phyloP scores from a whole-genome alignment of 2,797 vertebrate genomes.

The Pangasius djambal region DNA sequence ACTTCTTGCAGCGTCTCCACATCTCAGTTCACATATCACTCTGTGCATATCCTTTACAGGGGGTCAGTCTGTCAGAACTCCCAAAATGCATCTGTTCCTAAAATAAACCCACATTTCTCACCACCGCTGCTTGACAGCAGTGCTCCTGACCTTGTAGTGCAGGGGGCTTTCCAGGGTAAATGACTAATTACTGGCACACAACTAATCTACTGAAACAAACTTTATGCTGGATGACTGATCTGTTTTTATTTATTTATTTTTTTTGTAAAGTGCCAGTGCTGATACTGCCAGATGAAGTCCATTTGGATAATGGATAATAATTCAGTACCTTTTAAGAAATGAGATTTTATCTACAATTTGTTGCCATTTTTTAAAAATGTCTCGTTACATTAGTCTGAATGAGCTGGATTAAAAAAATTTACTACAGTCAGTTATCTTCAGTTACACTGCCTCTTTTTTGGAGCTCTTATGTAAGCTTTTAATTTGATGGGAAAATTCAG shows the following conservation, averaged over 20 bases:
- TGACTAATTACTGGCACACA: neutral
- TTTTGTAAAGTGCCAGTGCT: neutral
- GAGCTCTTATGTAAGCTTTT: neutral
- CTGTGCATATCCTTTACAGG: constrained; percentile 25
- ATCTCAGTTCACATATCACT: constrained; percentile 32
- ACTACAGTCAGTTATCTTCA: neutral
- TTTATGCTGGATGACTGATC: neutral
- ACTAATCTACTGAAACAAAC: neutral
- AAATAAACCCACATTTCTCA: constrained; percentile 61
- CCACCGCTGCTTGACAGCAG: constrained; percentile 7
- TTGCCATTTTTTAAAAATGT: neutral
- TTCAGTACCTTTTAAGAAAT: neutral
- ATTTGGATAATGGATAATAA: neutral
- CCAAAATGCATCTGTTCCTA: constrained; percentile 39
- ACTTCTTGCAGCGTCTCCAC: neutral
- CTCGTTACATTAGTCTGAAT: neutral
- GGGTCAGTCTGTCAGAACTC: constrained; percentile 32
- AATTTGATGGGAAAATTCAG: neutral
- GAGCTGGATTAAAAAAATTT: neutral
- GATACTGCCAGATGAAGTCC: neutral
- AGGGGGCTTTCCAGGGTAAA: neutral
- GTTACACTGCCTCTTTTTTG: neutral
- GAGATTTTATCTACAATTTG: neutral
- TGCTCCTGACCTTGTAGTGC: constrained; percentile 1
- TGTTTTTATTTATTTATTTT: too few relatives aligned